Evolutionary conservation across 1,140 invertebrate genomes (phyloP).

Genomic region (Drosophila subobscura): DNA sequence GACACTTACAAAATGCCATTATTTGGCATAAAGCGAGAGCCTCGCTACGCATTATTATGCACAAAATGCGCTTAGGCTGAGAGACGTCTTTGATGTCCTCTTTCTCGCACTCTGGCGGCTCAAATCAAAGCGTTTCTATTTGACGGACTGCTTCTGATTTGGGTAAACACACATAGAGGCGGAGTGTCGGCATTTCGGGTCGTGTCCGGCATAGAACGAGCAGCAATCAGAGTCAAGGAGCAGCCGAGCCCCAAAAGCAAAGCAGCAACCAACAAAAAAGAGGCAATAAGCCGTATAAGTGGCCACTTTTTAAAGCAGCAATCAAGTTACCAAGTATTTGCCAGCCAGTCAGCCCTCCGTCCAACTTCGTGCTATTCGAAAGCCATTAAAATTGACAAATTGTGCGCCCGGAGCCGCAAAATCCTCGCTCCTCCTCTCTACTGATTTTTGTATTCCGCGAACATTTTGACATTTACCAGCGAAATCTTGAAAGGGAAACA

Average conservation of each 20-base stretch:
- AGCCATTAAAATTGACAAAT: constrained; percentile 77
- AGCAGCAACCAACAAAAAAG: constrained; percentile 23
- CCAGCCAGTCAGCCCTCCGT: not conserved
- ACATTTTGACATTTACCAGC: constrained; percentile 17
- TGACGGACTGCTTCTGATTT: constrained; percentile 67
- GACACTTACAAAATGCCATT: constrained; percentile 39
- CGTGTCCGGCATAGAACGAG: constrained; percentile 4
- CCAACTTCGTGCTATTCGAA: constrained; percentile 40
- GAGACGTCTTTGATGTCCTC: constrained; percentile 68
- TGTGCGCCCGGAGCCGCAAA: constrained; percentile 31
- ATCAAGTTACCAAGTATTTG: constrained; percentile 48
- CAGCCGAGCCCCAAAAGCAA: not conserved
- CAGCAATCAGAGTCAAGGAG: constrained; percentile 44
- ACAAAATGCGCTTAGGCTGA: constrained; percentile 64
- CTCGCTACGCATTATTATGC: constrained; percentile 72
- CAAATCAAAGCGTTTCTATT: constrained; percentile 74
- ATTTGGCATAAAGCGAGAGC: constrained; percentile 22
- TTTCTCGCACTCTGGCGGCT: constrained; percentile 32
- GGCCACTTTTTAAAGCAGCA: constrained; percentile 57
- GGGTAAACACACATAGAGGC: constrained; percentile 46
- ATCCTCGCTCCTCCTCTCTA: constrained; percentile 4
- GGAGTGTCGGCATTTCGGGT: not conserved
- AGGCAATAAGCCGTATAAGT: constrained; percentile 80
- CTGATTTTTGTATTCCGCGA: constrained; percentile 1
- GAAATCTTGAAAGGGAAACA: not conserved